Base-by-base conservation (phyloP, 2,888 invertebrate genomes). In the Drosophila kuntzei region DNA sequence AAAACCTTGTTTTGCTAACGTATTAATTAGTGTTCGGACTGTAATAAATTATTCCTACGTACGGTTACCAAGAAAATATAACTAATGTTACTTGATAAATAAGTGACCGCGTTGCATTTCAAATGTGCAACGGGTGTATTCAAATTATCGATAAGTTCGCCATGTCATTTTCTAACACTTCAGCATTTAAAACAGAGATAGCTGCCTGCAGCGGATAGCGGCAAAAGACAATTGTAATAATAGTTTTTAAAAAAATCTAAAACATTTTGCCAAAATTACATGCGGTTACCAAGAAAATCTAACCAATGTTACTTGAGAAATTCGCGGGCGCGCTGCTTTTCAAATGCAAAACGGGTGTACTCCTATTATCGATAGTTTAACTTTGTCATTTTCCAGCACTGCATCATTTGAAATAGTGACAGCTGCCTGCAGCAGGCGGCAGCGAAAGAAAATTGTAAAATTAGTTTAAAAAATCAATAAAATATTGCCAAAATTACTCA, bases 371-470 rank as follows among this genome's bases (percentile, higher is more conserved):
- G 71, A 59, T 47, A 47, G 27, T 20, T n/a, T 7, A 47, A 32
- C 20, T n/a, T 7, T 11, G 25, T 1, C 41, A 14, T 20, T 65
- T 50, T 34, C 7, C 39, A 76, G 16, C 76, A 73, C 73, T 73
- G 49, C 6, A 3, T 14, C 39, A 58, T 76, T 76, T 76, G 49
- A 76, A 76, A 76, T 70, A 76, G 46, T 43, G 65, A 73, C 66
- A 76, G 73, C 76, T 73, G 76, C 70, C 69, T 73, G 64, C 53
- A 32, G 16, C 57, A 51, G 44, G 70, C 70, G 51, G 72, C 46
- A 39, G 27, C 18, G 36, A 9, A 25, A 47, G 18, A 53, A 29
- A 46, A 9, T 29, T 16, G 18, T 20, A 46, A 44, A 44, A 46
- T 57, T 36, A 44, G 44, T 25, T 4, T 34, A n/a, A 29, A 37